These are phyloP conservation scores for Drosophila lacteicornis DNA, from an alignment of 1,140 invertebrate species.

Conservation along the genomic window DNA sequence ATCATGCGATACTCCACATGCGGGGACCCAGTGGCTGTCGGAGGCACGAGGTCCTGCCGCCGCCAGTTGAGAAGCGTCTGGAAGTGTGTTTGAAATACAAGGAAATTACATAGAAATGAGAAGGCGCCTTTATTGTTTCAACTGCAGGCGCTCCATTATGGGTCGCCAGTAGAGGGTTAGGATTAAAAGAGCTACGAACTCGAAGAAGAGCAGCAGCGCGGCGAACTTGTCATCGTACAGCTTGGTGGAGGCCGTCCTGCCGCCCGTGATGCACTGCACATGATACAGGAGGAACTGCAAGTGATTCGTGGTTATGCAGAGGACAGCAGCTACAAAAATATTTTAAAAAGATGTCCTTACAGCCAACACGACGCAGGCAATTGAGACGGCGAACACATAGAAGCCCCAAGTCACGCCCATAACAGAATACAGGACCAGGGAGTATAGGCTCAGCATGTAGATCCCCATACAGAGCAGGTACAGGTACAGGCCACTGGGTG, in stretches of 20 bases:
- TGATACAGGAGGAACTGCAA: conserved; percentile 72
- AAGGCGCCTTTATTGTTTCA: conserved; percentile 22
- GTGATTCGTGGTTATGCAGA: conserved; percentile 37
- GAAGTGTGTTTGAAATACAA: conserved; percentile 33
- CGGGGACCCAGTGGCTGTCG: conserved; percentile 65
- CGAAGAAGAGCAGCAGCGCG: conserved; percentile 62
- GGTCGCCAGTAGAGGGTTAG: conserved; percentile 62
- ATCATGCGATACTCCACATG: conserved; percentile 68
- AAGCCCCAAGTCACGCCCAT: conserved; percentile 16
- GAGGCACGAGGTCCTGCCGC: background rate
- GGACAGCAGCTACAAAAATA: background rate
- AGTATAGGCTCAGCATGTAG: conserved; percentile 48
- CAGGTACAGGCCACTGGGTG: conserved; percentile 15
- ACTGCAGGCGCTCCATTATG: conserved; percentile 40
- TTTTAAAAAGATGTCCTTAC: conserved; percentile 39
- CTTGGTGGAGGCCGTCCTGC: conserved; percentile 12
- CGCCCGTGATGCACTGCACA: conserved; percentile 59
- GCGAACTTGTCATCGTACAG: conserved; percentile 57
- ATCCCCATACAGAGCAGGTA: conserved; percentile 17
- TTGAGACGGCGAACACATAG: conserved; percentile 36
- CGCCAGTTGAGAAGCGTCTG: conserved; percentile 19
- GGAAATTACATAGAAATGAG: background rate
- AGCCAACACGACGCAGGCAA: conserved; percentile 32
- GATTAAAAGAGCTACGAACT: conserved; percentile 60
- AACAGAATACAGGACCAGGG: conserved; percentile 9